Conservation (phyloP, 2,888 invertebrate genomes). For the Scaptodrosophila latifasciaeformis region DNA sequence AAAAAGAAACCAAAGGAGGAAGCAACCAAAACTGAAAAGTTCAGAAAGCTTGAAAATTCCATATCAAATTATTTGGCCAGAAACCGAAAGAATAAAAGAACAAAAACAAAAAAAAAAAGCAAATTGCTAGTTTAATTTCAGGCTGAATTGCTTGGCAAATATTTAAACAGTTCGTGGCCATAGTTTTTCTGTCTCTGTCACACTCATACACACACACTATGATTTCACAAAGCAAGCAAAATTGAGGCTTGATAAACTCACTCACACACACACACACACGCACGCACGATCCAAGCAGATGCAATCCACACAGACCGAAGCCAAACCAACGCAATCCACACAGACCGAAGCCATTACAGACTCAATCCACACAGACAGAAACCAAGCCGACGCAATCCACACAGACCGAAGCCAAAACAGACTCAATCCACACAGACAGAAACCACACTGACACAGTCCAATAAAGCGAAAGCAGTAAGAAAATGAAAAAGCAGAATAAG, state of each 20-base stretch:
- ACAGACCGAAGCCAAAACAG: not conserved
- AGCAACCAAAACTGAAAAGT: not conserved
- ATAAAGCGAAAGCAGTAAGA: no score
- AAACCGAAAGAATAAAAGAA: not conserved
- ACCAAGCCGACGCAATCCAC: not conserved
- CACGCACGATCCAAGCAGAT: not conserved
- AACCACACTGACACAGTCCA: conserved; percentile 2
- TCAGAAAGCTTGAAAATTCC: no score
- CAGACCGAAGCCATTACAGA: not conserved
- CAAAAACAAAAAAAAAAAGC: not conserved
- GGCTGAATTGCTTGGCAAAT: conserved; percentile 62
- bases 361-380: not conserved
- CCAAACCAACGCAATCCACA: no score
- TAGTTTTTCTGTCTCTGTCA: not conserved
- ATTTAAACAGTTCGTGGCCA: conserved; percentile 39
- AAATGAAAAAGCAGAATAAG: no score
- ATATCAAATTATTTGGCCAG: no score
- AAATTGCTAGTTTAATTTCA: conserved; percentile 59
- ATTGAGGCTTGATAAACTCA: not conserved
- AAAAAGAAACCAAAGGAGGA: not conserved
- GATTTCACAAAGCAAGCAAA: conserved; percentile 38
- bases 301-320: no score
- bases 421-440: conserved; percentile 3
- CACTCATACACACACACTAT: conserved; percentile 24
- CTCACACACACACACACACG: conserved; percentile 19